phyloP scores from a whole-genome alignment of 2,113 vertebrate genomes.

The rat (Rattus norvegicus) region DNA sequence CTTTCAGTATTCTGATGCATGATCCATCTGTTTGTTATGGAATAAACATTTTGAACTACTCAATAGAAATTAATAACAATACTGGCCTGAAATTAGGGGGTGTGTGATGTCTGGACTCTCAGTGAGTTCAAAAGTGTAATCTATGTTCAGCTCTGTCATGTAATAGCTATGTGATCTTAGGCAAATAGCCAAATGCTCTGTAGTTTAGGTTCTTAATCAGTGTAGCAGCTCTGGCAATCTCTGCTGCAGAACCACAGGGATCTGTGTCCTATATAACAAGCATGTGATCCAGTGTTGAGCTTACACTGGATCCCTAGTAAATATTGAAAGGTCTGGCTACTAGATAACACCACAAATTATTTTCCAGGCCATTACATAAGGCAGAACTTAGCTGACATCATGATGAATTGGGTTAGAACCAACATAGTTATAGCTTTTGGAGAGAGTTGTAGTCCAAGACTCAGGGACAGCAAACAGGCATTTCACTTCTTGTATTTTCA shows the following conservation, averaged over 20 bases:
- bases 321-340: not conserved
- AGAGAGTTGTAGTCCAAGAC: not conserved
- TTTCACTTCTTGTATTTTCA: not conserved
- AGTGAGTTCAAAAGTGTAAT: not conserved
- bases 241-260: not conserved
- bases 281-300: not conserved
- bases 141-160: not conserved
- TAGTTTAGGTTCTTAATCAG: not conserved
- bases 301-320: not conserved
- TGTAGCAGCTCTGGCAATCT: not conserved
- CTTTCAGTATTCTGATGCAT: not conserved
- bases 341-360: not conserved
- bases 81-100: not conserved
- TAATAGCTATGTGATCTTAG: not conserved
- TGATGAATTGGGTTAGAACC: not conserved
- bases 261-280: not conserved
- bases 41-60: not conserved
- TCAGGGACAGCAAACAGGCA: too few species aligned
- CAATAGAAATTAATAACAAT: not conserved
- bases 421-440: not conserved
- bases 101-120: not conserved
- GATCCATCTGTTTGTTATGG: not conserved
- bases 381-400: not conserved
- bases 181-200: not conserved
- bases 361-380: not conserved